Evolutionary conservation across 2,113 vertebrate genomes (phyloP).

Genomic region (Datnioides undecimradiatus): DNA sequence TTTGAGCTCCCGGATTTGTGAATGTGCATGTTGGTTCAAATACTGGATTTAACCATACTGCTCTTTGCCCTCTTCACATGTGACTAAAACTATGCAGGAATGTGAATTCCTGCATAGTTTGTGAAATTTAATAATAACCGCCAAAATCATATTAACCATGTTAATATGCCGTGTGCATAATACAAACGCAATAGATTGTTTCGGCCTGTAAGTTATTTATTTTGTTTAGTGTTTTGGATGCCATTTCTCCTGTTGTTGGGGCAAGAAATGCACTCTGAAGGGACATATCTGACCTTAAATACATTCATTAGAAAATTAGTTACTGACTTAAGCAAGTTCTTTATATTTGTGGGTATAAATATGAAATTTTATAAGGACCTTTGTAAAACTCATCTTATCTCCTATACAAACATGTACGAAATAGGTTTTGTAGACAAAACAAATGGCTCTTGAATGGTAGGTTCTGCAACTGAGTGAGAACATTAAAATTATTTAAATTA

Average conservation of each 20-base stretch:
- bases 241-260: background rate
- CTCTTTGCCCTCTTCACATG: background rate
- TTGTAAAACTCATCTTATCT: no score
- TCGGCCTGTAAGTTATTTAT: background rate
- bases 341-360: background rate
- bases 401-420: no score
- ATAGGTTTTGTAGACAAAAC: background rate
- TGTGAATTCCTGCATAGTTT: no score
- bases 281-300: background rate
- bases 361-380: background rate
- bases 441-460: background rate
- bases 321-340: background rate
- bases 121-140: background rate
- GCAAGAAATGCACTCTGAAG: background rate
- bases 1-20: background rate
- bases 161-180: background rate
- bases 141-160: background rate
- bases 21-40: background rate
- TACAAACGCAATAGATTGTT: background rate
- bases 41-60: background rate
- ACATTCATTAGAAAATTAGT: background rate
- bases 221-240: background rate
- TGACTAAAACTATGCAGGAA: background rate
- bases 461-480: background rate
- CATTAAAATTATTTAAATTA: no score